These are phyloP conservation scores for Metopolophium dirhodum DNA, from an alignment of 1,140 invertebrate species.

Conservation along the genomic window DNA sequence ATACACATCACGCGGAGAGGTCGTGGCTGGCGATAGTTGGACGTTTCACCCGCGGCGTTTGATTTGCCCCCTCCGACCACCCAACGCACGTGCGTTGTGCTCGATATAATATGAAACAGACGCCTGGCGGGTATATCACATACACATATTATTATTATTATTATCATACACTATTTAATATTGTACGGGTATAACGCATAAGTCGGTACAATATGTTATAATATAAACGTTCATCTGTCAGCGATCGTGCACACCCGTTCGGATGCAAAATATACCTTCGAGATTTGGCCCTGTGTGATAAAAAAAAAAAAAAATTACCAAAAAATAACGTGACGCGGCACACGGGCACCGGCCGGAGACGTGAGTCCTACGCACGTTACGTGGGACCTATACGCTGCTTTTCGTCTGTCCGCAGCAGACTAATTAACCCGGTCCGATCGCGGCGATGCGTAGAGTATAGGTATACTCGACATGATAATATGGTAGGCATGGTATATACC, in stretches of 20 bases:
- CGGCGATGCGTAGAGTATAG: neutral
- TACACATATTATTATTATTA: neutral
- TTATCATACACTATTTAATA: no score
- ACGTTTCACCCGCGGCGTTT: neutral
- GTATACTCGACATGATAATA: no score
- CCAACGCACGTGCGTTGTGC: neutral
- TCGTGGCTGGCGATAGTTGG: neutral
- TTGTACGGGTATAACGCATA: neutral
- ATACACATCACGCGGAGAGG: neutral
- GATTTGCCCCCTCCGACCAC: neutral
- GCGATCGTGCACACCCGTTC: no score
- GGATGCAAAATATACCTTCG: neutral
- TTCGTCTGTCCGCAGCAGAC: neutral
- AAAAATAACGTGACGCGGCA: neutral
- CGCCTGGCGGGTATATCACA: neutral
- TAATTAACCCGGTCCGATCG: neutral
- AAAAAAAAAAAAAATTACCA: no score
- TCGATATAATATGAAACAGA: neutral
- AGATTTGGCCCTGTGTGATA: neutral
- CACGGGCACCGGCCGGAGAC: neutral
- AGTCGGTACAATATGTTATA: neutral
- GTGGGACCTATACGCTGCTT: neutral
- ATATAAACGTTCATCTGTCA: slow-evolving; percentile 9
- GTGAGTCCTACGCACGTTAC: neutral
- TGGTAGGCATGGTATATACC: no score